A percentile compares a stretch with the other conserved stretches of the same genome.
These are phyloP conservation scores for Grammomys surdaster DNA, from an alignment of 2,113 vertebrate genomes.

Conservation along the genomic window DNA sequence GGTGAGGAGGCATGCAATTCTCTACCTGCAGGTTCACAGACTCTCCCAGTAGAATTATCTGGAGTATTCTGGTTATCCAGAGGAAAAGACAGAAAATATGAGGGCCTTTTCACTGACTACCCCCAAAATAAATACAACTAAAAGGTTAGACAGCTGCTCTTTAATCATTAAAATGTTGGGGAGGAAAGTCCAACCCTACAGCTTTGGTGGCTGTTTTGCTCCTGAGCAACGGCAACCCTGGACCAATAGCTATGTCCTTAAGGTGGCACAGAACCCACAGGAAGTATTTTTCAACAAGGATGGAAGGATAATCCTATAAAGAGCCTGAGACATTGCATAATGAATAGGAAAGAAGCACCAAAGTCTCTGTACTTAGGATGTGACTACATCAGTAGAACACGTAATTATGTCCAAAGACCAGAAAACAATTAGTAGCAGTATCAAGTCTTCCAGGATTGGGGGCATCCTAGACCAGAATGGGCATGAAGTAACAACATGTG, in stretches of 20 bases:
- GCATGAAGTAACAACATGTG: not conserved
- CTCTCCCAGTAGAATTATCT: not conserved
- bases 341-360: not conserved
- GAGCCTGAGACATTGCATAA: not conserved
- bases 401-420: not conserved
- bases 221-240: slow-evolving; percentile 11
- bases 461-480: not conserved
- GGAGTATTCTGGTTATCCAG: slow-evolving; percentile 3
- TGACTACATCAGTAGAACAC: not conserved
- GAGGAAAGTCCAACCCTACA: slow-evolving; percentile 71
- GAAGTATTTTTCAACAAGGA: slow-evolving; percentile 45
- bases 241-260: slow-evolving; percentile 25
- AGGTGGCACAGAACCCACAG: not conserved
- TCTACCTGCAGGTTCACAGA: not conserved
- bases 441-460: not conserved
- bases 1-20: not conserved
- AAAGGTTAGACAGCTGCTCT: slow-evolving; percentile 52
- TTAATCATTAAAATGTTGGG: slow-evolving; percentile 80
- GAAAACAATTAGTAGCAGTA: slow-evolving; percentile 42
- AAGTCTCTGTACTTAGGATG: slow-evolving; percentile 41
- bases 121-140: slow-evolving; percentile 76
- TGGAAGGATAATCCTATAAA: not conserved
- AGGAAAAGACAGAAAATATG: slow-evolving; percentile 52
- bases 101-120: slow-evolving; percentile 48
- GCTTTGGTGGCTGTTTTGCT: slow-evolving; percentile 59